Evolutionary conservation across 2,113 vertebrate genomes (phyloP), one percentile per base, ranked within the genome.

Genomic region (Chionodraco myersi): DNA sequence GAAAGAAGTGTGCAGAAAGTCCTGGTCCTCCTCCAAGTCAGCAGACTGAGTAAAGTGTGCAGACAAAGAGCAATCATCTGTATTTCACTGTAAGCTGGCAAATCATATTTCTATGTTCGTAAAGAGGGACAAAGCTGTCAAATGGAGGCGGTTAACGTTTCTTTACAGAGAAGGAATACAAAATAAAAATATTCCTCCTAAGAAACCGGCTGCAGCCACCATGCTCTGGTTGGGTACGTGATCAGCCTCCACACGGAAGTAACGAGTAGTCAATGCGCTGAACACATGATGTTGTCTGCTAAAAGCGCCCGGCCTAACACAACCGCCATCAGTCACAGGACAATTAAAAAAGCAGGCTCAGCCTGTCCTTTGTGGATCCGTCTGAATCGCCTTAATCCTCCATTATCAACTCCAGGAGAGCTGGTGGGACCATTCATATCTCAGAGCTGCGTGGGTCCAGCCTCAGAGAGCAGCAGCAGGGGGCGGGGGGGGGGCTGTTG

Each of bases 311-410:
- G 3, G 75, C 63, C 72, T 77, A 79, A 91, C 69, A 58, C 74
- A 86, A 91, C 82, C 79, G 74, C 86, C 84, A 88, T 94, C 91
- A 93, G 92, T 93, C 91, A 94, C 77, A 23, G 81, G 84, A 92
- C 89, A 86, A 90, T 93, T 92, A 88, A 88, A 91, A 85, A 74
- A 61, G 84, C 91, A 77, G 72, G 62, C 82, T 72, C 64, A 49
- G 84, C 70, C 87, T 71, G 51, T 79, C 78, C 83, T 88, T 91
- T 94, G 92, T 93, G 81, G 91, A 89, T 89, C 69, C 66, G 79
- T 49, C 75, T 92, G 87, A 92, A 92, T 86, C 85, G 90, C 86
- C 82, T 75, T 91, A 92, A 93, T 92, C 90, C 92, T 66, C 86
- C 77, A 75, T 88, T 88, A 87, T 93, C 91, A 91, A 87, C 76